Evolutionary conservation across 2,113 vertebrate species (phyloP).

Genomic region (Daboia siamensis): DNA sequence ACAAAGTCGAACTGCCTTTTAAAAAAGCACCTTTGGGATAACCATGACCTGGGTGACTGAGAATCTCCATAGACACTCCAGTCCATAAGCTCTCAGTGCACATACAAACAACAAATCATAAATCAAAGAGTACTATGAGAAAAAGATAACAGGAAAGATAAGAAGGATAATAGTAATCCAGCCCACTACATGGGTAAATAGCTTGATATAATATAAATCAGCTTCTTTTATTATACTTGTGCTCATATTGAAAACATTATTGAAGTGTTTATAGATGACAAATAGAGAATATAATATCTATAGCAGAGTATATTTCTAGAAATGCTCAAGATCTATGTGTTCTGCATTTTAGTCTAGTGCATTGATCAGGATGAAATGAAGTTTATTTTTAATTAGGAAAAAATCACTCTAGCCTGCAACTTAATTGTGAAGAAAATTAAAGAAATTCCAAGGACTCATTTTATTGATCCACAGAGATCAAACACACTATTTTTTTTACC

Average conservation of each 20-base stretch:
- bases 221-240: neutral
- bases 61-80: neutral
- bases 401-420: neutral
- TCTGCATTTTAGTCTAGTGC: neutral
- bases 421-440: constrained; percentile 10
- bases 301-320: neutral
- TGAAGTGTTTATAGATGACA: neutral
- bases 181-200: neutral
- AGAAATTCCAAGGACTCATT: neutral
- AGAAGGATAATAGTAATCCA: neutral
- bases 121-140: neutral
- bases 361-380: neutral
- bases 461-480: neutral
- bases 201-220: neutral
- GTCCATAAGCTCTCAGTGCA: neutral
- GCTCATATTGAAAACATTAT: neutral
- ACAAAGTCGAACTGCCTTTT: neutral
- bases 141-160: neutral
- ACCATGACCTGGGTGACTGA: neutral
- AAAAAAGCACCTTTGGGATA: neutral
- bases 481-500: neutral
- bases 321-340: neutral
- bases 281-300: neutral
- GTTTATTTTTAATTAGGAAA: neutral
- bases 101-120: neutral